Conservation (phyloP, 2,113 vertebrate species). For the Thymallus thymallus region DNA sequence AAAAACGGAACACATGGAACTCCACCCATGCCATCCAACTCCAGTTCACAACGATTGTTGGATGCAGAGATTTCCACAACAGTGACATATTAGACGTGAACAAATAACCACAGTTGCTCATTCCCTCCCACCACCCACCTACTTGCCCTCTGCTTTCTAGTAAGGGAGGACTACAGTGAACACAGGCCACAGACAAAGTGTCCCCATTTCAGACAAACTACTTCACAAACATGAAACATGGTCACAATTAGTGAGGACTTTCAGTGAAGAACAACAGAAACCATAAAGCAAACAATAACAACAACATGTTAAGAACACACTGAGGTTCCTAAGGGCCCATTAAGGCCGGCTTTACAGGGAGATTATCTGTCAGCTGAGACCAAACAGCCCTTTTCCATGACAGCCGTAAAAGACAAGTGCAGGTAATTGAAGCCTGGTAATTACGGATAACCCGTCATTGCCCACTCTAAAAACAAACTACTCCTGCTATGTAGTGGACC, state of each 20-base stretch:
- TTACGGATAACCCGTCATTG: neutral
- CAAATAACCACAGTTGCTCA: neutral
- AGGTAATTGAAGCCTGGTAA: too few species aligned
- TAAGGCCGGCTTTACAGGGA: too few species aligned
- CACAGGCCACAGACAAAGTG: conserved; percentile 20
- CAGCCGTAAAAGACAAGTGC: too few species aligned
- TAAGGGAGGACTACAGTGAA: neutral
- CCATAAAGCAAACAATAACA: conserved; percentile 24
- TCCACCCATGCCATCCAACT: conserved; percentile 27
- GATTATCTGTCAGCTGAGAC: too few species aligned
- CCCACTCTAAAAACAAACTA: neutral
- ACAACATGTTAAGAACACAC: conserved; percentile 15
- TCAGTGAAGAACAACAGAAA: conserved; percentile 29
- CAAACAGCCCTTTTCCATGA: too few species aligned
- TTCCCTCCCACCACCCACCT: neutral
- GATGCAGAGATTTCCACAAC: neutral
- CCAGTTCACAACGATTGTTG: conserved; percentile 1
- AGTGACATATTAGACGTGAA: neutral
- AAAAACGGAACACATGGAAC: conserved; percentile 44
- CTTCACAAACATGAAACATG: conserved; percentile 16
- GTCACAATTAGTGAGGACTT: conserved; percentile 11
- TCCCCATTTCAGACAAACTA: neutral
- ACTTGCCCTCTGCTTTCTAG: neutral
- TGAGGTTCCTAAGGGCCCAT: neutral
- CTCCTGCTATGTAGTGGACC: too few species aligned